Base-by-base conservation (phyloP, 2,888 invertebrate species). In the Heliothis peltigera region DNA sequence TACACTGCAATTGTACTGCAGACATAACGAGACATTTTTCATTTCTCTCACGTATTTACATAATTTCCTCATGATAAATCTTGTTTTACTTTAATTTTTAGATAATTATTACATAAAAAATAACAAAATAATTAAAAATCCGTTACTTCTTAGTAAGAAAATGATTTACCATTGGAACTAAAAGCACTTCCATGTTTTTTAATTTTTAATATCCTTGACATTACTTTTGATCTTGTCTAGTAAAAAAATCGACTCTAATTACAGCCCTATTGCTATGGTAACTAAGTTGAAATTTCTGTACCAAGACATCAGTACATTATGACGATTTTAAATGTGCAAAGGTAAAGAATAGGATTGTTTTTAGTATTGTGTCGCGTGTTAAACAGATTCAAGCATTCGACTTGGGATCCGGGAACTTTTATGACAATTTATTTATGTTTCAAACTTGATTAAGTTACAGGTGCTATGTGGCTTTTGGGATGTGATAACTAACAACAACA, bases 381-480 rank as follows among this genome's bases (percentile, higher is more conserved):
- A 74, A 68, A 70, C 48, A 73, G 57, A 74, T 78, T 77, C 73
- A 67, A 76, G 73, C 64, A 73, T 76, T 78, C 63, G 68, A 64
- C 54, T 73, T 42, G 17, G 39, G 65, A 67, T 61, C 64, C 55
- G 58, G 51, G 53, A 46, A 65, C 67, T 70, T 76, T 79, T 67
- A 64, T 75, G 70, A 65, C 48, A 49, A 70, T 67, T 63, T 67
- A 70, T 77, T 62, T 71, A 63, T 43, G 47, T 55, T 6, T 8
- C 18, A 6, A 47, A 53, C 28, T 46, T 52, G 7, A 55, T n/a
- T 64, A 10, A 15, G 42, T 63, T 47, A 25, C 25, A n/a, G n/a
- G n/a, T 32, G 12, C 12, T 54, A n/a, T 42, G 22, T 39, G 7
- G 18, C 10, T 46, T 8, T 46, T 22, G 15, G 8, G 32, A 21